These are phyloP conservation scores for Trichomycterus rosablanca DNA, from an alignment of 2,113 vertebrate genomes.

Conservation along the genomic window DNA sequence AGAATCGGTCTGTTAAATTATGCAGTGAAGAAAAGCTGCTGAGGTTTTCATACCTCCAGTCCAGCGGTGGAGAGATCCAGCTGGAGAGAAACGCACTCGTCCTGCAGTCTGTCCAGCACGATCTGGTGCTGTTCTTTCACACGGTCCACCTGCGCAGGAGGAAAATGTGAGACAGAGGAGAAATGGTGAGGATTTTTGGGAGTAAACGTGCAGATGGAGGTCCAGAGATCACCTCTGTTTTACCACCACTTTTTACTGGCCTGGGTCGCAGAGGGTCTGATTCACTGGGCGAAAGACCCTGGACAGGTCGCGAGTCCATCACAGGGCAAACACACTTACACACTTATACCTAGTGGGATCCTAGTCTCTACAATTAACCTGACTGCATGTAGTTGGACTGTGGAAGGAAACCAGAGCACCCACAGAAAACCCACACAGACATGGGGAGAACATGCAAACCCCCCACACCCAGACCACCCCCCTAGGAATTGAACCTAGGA, in stretches of 20 bases:
- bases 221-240: neutral
- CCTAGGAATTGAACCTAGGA: too few species aligned
- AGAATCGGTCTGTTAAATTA: slow-evolving; percentile 12
- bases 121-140: slow-evolving; percentile 77
- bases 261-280: too few species aligned
- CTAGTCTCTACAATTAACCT: too few species aligned
- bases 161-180: neutral
- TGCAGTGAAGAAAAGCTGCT: neutral
- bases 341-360: too few species aligned
- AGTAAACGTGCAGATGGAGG: neutral
- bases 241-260: neutral
- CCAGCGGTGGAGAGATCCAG: slow-evolving; percentile 60
- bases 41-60: slow-evolving; percentile 63
- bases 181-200: neutral
- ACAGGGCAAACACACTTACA: neutral
- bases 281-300: too few species aligned
- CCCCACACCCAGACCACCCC: too few species aligned
- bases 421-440: too few species aligned
- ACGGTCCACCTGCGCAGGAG: slow-evolving; percentile 66
- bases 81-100: slow-evolving; percentile 68
- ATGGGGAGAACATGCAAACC: too few species aligned
- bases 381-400: too few species aligned
- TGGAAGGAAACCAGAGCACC: too few species aligned
- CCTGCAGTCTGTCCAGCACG: slow-evolving; percentile 64
- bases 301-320: too few species aligned